These are phyloP conservation scores for Larimichthys polyactis DNA, from an alignment of 2,113 vertebrate genomes.

Conservation along the genomic window DNA sequence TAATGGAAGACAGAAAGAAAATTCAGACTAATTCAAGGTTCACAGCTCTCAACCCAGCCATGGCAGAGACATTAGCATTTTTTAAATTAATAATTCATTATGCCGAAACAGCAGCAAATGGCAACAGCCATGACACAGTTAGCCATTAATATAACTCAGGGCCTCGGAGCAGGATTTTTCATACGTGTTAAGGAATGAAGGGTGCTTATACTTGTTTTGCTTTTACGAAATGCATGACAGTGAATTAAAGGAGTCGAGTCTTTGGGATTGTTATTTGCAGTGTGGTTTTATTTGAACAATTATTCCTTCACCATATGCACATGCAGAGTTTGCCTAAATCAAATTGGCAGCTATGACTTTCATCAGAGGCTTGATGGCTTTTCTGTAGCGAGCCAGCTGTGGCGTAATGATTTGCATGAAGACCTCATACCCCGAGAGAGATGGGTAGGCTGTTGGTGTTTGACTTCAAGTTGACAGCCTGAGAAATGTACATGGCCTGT, in stretches of 20 bases:
- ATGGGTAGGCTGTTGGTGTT: neutral
- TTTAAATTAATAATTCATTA: slow-evolving; percentile 68
- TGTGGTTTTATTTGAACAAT: slow-evolving; percentile 4
- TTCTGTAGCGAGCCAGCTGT: neutral
- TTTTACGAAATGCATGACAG: neutral
- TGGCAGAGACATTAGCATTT: slow-evolving; percentile 63
- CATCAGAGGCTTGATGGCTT: neutral
- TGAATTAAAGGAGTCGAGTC: neutral
- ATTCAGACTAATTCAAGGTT: slow-evolving; percentile 56
- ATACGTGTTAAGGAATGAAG: slow-evolving; percentile 14
- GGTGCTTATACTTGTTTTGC: neutral
- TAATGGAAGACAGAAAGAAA: slow-evolving; percentile 14
- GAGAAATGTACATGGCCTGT: slow-evolving; percentile 45
- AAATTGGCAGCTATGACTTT: neutral
- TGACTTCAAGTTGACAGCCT: slow-evolving; percentile 44
- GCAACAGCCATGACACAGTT: slow-evolving; percentile 64
- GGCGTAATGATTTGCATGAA: slow-evolving; percentile 8
- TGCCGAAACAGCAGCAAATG: slow-evolving; percentile 61
- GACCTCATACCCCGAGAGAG: slow-evolving; percentile 12
- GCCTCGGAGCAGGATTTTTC: slow-evolving; percentile 10
- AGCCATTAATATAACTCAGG: slow-evolving; percentile 44
- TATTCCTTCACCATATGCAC: neutral
- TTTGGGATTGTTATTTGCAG: neutral
- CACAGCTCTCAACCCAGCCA: slow-evolving; percentile 50
- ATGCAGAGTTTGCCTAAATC: neutral